Evolutionary conservation across 2,888 invertebrate species (phyloP).

Genomic region (Brenthis hecate): DNA sequence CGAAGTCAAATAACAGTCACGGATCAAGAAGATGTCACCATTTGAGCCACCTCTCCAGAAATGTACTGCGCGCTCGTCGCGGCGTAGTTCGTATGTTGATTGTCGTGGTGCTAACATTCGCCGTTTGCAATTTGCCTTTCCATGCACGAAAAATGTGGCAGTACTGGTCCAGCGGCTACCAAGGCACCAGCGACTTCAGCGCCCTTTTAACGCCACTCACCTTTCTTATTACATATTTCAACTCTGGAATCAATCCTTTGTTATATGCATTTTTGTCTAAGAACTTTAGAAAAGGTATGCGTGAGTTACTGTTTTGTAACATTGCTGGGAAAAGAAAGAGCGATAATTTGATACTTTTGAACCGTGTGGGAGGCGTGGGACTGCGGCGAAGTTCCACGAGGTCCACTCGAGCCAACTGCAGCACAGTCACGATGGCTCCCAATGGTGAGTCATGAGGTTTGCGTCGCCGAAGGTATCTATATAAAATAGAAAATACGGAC

Average conservation of each 20-base stretch:
- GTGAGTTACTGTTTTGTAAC: slow-evolving; percentile 88
- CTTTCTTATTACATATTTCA: slow-evolving; percentile 93
- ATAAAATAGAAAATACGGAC: slow-evolving; percentile 69
- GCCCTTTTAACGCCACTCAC: slow-evolving; percentile 91
- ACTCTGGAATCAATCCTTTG: slow-evolving; percentile 94
- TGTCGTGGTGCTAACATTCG: slow-evolving; percentile 93
- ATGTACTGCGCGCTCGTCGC: slow-evolving; percentile 89
- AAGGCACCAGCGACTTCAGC: slow-evolving; percentile 88
- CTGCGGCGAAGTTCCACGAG: slow-evolving; percentile 76
- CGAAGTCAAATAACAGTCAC: slow-evolving; percentile 62
- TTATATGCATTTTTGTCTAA: slow-evolving; percentile 93
- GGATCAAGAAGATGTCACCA: slow-evolving; percentile 82
- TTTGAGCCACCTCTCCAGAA: slow-evolving; percentile 87
- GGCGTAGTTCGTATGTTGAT: slow-evolving; percentile 95
- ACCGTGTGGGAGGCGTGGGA: slow-evolving; percentile 70
- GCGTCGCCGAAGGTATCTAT: slow-evolving; percentile 69
- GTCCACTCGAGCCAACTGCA: slow-evolving; percentile 80
- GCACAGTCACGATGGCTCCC: slow-evolving; percentile 78
- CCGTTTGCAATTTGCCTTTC: slow-evolving; percentile 93
- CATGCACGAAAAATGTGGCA: slow-evolving; percentile 95
- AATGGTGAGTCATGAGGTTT: slow-evolving; percentile 78
- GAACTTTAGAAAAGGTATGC: slow-evolving; percentile 92
- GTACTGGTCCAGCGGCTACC: slow-evolving; percentile 88
- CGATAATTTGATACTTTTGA: slow-evolving; percentile 70
- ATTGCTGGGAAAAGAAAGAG: slow-evolving; percentile 67